These are phyloP conservation scores for Euclidia mi DNA, from an alignment of 2,888 invertebrate species.

Conservation along the genomic window DNA sequence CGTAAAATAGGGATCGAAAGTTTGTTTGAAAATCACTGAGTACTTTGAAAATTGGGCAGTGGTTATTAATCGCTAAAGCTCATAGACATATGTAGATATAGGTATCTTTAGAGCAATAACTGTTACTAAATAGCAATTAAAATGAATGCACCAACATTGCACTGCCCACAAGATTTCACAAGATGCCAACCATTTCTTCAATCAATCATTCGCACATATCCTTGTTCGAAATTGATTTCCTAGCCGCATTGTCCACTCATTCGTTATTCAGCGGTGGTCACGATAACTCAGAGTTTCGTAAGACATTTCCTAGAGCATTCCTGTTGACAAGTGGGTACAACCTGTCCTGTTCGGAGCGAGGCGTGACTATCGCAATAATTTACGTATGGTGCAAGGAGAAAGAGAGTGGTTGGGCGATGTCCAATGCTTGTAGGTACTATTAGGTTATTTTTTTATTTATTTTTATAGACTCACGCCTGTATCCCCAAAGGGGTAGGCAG, in stretches of 20 bases:
- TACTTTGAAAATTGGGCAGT: no score
- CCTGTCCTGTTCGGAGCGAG: slow-evolving; percentile 60
- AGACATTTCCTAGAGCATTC: slow-evolving; percentile 54
- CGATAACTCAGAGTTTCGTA: slow-evolving; percentile 45
- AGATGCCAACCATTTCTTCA: background rate
- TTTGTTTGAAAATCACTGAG: no score
- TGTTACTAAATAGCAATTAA: no score
- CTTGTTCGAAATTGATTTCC: slow-evolving; percentile 7
- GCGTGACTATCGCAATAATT: slow-evolving; percentile 72
- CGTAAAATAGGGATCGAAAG: no score
- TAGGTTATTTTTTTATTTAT: no score
- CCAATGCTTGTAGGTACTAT: background rate
- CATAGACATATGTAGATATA: no score
- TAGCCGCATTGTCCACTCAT: slow-evolving; percentile 41
- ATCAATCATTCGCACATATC: slow-evolving; percentile 10
- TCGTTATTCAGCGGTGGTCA: slow-evolving; percentile 31
- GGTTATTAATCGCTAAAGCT: no score
- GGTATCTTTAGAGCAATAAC: no score
- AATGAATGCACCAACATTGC: no score
- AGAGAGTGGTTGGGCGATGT: slow-evolving; percentile 14
- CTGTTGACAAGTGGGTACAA: slow-evolving; percentile 71
- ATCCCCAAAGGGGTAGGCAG: no score
- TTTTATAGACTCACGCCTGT: no score
- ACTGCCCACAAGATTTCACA: background rate
- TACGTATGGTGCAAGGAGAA: slow-evolving; percentile 19